These are phyloP conservation scores for Nothocercus nigrocapillus DNA, from an alignment of 2,113 vertebrate genomes.

Conservation along the genomic window DNA sequence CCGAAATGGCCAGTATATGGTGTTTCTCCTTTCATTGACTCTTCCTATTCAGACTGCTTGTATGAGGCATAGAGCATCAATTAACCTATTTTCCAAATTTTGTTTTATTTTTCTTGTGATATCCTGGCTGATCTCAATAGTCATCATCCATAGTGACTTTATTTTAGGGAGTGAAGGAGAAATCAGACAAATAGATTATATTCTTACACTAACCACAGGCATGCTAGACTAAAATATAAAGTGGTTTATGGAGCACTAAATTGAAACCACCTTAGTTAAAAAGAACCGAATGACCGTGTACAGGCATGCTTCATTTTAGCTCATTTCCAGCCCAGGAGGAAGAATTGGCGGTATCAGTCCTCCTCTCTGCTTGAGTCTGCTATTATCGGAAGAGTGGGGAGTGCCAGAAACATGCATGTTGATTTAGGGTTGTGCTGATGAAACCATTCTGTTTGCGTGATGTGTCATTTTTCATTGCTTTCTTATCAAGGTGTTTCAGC, in stretches of 20 bases:
- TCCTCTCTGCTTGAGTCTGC: conserved; percentile 75
- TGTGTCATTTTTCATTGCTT: conserved; percentile 82
- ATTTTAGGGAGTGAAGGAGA: background rate
- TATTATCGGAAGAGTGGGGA: conserved; percentile 68
- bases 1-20: background rate
- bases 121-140: background rate
- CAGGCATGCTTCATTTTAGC: conserved; percentile 50
- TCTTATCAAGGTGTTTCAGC: conserved; percentile 85
- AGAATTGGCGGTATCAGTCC: conserved; percentile 51
- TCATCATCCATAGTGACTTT: background rate
- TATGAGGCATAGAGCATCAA: background rate
- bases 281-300: conserved; percentile 55
- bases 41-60: background rate
- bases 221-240: conserved; percentile 31
- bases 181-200: background rate
- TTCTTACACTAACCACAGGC: conserved; percentile 36
- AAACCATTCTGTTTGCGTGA: conserved; percentile 75
- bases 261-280: conserved; percentile 57
- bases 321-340: conserved; percentile 65
- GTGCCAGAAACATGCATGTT: conserved; percentile 71
- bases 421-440: conserved; percentile 80
- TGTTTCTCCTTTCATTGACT: background rate
- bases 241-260: conserved; percentile 46
- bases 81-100: background rate
- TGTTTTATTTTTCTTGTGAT: background rate